Evolutionary conservation across 2,888 invertebrate species (phyloP), one percentile per base, ranked within the genome.

Genomic region (Salticus scenicus): DNA sequence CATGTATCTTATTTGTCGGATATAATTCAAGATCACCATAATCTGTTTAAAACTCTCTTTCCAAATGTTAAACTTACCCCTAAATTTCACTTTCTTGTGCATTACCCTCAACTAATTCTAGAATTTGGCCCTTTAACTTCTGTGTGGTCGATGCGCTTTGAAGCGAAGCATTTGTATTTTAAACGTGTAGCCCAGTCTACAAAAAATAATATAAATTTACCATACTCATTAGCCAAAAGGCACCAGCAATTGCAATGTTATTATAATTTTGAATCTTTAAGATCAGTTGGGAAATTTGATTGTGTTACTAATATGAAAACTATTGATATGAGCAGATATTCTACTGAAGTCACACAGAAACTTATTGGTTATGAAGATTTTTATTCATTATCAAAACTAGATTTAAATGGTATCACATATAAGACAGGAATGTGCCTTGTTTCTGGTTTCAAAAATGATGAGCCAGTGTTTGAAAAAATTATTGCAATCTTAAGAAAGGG

Each of bases 141-240:
- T 67, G 24, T n/a, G 8, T 67, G 30, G 67, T 67, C 67, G 12
- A 67, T 67, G 67, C 28, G 67, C 0, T 67, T 67, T 67, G 67
- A 67, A 17, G 33, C 67, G 8, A 67, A 24, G 28, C 67, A 67
- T 67, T 28, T 67, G 20, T 67, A 33, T 28, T 67, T 67, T n/a
- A 67, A 67, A 67, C 28, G 67, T 28, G 0, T 67, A 28, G 14
- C 67, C 1, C 67, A 67, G 30, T 28, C 24, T 67, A 1, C 4
- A 12, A 67, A 33, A 67, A 67, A 67, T 28, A 24, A 8, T 2
- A 67, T 67, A 67, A 67, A 67, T 27, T 67, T 67, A 10, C 27
- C 67, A 8, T 28, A 67, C 28, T 67, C 67, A 1, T n/a, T 67
- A 17, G 33, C 31, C 1, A 4, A 67, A 12, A 8, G 67, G 30